A percentile compares a stretch with the other conserved stretches of the same genome.
Conservation (phyloP, 1,140 invertebrate genomes). For the Cydia strobilella region DNA sequence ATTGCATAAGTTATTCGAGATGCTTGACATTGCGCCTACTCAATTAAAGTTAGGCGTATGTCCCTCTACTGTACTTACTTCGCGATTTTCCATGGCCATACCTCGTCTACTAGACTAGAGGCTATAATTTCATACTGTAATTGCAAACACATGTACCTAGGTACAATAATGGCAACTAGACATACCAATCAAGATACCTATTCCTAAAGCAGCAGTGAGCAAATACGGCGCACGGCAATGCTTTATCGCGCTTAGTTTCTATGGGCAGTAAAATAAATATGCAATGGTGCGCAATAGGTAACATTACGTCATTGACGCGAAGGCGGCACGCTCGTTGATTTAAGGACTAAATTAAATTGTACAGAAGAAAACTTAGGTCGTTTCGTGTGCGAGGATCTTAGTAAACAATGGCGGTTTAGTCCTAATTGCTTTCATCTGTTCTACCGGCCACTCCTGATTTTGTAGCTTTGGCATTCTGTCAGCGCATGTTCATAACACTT, state of each 20-base stretch:
- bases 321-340: conserved; percentile 21
- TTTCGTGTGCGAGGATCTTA: background rate
- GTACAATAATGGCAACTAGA: conserved; percentile 14
- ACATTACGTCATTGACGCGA: conserved; percentile 56
- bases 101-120: background rate
- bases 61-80: background rate
- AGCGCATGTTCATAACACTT: background rate
- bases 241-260: conserved; percentile 41
- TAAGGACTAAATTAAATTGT: conserved; percentile 18
- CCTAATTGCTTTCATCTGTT: conserved; percentile 30
- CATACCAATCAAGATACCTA: conserved; percentile 17
- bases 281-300: conserved; percentile 56
- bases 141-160: background rate
- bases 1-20: conserved; percentile 2
- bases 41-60: background rate
- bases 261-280: conserved; percentile 53
- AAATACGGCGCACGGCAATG: conserved; percentile 21
- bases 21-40: conserved; percentile 26
- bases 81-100: background rate
- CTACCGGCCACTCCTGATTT: conserved; percentile 7
- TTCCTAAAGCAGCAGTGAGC: conserved; percentile 27
- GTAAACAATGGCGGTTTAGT: conserved; percentile 31
- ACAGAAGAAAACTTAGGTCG: conserved; percentile 9
- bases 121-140: background rate
- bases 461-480: conserved; percentile 10